Percentiles rank a stretch among this genome's conserved stretches.
Evolutionary conservation across 2,797 vertebrate genomes (phyloP).

Genomic region (Chrosomus eos): DNA sequence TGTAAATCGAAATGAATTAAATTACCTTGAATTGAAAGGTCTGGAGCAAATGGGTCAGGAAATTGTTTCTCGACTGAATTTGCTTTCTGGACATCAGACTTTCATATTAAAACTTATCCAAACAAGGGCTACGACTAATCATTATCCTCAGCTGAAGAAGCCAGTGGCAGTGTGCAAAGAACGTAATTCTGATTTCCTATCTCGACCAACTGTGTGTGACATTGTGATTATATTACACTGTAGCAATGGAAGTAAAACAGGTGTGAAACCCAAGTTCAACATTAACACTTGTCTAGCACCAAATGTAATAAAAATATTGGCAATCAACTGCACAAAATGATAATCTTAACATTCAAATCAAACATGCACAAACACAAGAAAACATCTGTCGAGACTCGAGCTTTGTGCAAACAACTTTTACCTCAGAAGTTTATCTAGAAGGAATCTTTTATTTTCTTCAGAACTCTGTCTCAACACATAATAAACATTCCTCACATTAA

Average conservation of each 20-base stretch:
- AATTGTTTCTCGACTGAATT: slow-evolving; percentile 11
- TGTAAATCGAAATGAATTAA: slow-evolving; percentile 21
- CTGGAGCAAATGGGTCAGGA: slow-evolving; percentile 22
- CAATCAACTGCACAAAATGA: neutral
- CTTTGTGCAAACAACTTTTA: neutral
- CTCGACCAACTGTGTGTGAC: neutral
- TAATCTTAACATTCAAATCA: neutral
- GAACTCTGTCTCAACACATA: neutral
- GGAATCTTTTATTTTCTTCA: neutral
- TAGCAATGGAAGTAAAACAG: slow-evolving; percentile 10
- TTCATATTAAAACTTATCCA: slow-evolving; percentile 1
- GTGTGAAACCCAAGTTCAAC: neutral
- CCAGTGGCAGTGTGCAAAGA: neutral
- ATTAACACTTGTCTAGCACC: neutral
- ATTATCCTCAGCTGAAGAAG: slow-evolving; percentile 5
- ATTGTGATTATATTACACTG: neutral
- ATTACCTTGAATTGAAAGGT: slow-evolving; percentile 17
- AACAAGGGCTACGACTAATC: neutral
- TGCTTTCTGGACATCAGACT: neutral
- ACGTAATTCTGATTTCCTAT: neutral
- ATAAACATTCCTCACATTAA: neutral
- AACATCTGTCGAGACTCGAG: neutral
- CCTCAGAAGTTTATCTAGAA: neutral
- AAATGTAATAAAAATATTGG: neutral
- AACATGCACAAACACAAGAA: neutral